A percentile compares a stretch with the other conserved stretches of the same genome.
These are phyloP conservation scores for Anolis carolinensis DNA, from an alignment of 2,113 vertebrate species.

Conservation along the genomic window DNA sequence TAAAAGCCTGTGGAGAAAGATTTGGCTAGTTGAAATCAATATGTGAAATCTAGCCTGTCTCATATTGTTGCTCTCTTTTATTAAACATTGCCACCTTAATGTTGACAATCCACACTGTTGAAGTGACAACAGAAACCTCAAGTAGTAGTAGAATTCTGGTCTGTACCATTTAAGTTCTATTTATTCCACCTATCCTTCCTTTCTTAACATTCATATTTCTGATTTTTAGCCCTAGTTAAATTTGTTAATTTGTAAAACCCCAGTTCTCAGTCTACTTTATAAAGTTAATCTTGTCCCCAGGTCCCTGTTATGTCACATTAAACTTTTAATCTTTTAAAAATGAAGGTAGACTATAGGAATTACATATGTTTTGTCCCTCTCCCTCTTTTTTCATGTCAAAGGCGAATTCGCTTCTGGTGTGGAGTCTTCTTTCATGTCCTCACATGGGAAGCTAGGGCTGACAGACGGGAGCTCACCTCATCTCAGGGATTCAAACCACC, in stretches of 20 bases:
- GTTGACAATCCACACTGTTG: not conserved
- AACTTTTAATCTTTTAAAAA: too few species aligned
- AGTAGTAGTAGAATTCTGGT: not conserved
- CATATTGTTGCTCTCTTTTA: not conserved
- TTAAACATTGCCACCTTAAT: not conserved
- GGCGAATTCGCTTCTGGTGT: too few species aligned
- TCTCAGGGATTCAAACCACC: too few species aligned
- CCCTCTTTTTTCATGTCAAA: too few species aligned
- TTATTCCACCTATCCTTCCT: not conserved
- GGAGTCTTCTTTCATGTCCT: too few species aligned
- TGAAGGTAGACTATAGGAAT: too few species aligned
- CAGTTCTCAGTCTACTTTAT: not conserved
- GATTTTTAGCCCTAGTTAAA: not conserved
- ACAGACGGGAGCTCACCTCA: too few species aligned
- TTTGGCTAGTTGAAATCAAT: not conserved
- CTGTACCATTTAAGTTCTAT: not conserved
- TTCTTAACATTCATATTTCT: not conserved
- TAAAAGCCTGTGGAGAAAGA: not conserved
- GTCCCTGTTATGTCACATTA: too few species aligned
- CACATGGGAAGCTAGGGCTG: too few species aligned
- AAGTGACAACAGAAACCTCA: not conserved
- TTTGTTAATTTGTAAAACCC: not conserved
- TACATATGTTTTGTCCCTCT: too few species aligned
- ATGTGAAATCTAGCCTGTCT: not conserved
- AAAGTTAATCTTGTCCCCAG: not conserved